Evolutionary conservation across 92 coral and sea anemone genomes (phyloP), one percentile per base, ranked within the genome.

Genomic region (Parazoanthus swiftii): DNA sequence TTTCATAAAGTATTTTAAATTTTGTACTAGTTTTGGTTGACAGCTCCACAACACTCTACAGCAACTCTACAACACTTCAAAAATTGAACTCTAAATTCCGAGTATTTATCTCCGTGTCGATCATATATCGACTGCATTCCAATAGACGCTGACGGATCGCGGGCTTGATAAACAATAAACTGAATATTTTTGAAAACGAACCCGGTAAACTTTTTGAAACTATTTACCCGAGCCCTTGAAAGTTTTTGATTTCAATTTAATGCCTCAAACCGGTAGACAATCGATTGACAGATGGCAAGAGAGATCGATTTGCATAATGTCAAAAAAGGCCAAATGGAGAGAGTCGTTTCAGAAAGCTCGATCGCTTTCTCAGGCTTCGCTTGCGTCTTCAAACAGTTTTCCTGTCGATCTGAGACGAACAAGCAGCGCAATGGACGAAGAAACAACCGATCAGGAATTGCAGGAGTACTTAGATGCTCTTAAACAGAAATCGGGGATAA

Each of bases 401-500:
- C 8, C 56, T n/a, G 9, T 68, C 68, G 85, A 80, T 58, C 70
- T 80, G 44, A 68, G 74, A 63, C 89, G 93, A 73, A 93, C 79
- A 77, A 82, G 91, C 66, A 95, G 98, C 44, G 77, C 95, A 3
- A 75, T 92, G n/a, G 96, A 90, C 7, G 99, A 93, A 80, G 98
- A 93, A 48, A 91, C 96, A 1, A 85, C 94, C 0, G 97, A 96
- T 33, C 89, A 90, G 14, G 99, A 97, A 71, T 89, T 97, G 7
- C 93, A 91, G 26, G 93, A 95, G 38, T 97, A 97, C 66, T 67
- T 97, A 42, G 95, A 89, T 18, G 95, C 95, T 50, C 85, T 97
- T 74, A 97, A 95, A 87, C 86, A 88, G 81, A 97, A 95, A 82
- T 97, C 99, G 11, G 99, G 99, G 14, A 88, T 97, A 38, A 92